Evolutionary conservation across 1,140 invertebrate genomes (phyloP).

Genomic region (Drosophila ogumai): DNA sequence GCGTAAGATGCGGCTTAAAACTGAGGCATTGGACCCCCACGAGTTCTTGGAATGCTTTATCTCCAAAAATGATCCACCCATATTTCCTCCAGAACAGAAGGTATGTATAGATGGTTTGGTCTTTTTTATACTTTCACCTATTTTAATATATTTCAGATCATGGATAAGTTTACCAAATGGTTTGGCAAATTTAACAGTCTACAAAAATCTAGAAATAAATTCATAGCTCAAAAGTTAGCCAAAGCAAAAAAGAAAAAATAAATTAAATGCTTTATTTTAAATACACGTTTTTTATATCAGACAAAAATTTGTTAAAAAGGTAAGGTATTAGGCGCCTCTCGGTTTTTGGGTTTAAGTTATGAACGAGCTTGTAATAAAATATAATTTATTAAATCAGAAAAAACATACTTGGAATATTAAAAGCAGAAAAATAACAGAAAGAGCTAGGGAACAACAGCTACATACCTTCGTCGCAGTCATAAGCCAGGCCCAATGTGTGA

Average conservation of each 20-base stretch:
- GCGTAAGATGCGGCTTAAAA: constrained; percentile 62
- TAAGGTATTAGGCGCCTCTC: too few species aligned
- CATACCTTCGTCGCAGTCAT: too few species aligned
- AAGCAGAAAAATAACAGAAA: too few species aligned
- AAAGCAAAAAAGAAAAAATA: constrained; percentile 51
- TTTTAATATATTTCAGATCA: constrained; percentile 34
- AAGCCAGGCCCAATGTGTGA: too few species aligned
- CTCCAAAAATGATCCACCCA: constrained; percentile 36
- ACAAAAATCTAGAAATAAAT: constrained; percentile 36
- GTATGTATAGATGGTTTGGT: constrained; percentile 16
- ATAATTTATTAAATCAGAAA: too few species aligned
- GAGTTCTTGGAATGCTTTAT: constrained; percentile 77
- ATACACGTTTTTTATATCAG: not conserved
- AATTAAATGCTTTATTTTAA: not conserved
- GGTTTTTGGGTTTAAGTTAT: too few species aligned
- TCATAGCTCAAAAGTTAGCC: constrained; percentile 23
- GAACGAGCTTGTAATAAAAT: too few species aligned
- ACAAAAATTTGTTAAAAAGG: too few species aligned
- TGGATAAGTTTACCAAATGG: constrained; percentile 65
- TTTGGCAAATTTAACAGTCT: constrained; percentile 47
- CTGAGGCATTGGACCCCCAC: constrained; percentile 47
- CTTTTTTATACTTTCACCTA: not conserved
- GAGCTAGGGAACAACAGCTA: too few species aligned
- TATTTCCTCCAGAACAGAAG: constrained; percentile 71
- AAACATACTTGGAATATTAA: too few species aligned